A percentile compares a stretch with the other conserved stretches of the same genome.
phyloP scores from a whole-genome alignment of 2,113 vertebrate genomes.

The Gopherus flavomarginatus region DNA sequence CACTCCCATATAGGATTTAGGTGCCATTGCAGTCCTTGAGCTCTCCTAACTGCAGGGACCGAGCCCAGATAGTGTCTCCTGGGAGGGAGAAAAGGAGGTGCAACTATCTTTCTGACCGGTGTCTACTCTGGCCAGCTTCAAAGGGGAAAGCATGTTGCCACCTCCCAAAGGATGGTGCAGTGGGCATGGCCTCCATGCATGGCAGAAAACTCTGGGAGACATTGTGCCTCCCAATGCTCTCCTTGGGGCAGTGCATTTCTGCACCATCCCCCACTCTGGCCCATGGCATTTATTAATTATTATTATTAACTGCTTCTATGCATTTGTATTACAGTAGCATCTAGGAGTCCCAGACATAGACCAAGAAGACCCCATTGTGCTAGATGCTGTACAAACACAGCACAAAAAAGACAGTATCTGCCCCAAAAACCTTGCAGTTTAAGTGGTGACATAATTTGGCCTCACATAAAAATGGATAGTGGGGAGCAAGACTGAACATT shows the following conservation, averaged over 20 bases:
- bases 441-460: neutral
- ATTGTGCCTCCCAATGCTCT: neutral
- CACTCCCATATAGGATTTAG: neutral
- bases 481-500: accelerated
- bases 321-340: neutral
- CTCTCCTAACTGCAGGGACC: neutral
- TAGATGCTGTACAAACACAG: neutral
- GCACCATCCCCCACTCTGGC: neutral
- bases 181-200: accelerated
- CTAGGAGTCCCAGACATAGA: neutral
- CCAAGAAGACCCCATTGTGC: neutral
- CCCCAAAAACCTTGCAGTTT: neutral
- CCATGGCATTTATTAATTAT: neutral
- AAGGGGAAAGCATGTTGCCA: neutral
- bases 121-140: neutral
- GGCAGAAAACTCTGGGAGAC: neutral
- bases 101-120: neutral
- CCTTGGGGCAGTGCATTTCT: neutral
- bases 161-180: neutral
- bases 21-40: neutral
- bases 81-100: neutral
- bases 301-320: neutral
- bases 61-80: neutral
- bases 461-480: neutral
- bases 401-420: neutral